phyloP scores from a whole-genome alignment of 2,888 invertebrate genomes.

The Parasteatoda lunata region DNA sequence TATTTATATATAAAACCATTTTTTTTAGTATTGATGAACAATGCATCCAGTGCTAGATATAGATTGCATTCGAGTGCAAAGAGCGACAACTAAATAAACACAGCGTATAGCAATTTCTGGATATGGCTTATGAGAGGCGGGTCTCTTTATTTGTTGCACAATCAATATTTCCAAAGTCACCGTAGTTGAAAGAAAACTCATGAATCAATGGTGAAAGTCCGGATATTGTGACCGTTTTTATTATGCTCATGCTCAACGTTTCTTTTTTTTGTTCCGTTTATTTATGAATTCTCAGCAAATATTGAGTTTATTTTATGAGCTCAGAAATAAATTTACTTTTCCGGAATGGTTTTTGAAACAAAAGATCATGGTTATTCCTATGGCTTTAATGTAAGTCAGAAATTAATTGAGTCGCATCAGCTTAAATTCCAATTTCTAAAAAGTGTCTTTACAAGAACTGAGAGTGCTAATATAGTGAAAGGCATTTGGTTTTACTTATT shows the following conservation, averaged over 20 bases:
- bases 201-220: conserved; percentile 30
- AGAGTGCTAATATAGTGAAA: too few relatives aligned
- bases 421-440: too few relatives aligned
- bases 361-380: too few relatives aligned
- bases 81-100: conserved; percentile 43
- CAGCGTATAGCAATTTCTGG: neutral
- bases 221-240: conserved; percentile 33
- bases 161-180: conserved; percentile 45
- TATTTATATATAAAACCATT: neutral
- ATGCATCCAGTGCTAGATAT: neutral
- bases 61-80: conserved; percentile 16
- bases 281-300: neutral
- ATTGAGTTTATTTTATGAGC: conserved; percentile 2
- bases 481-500: too few relatives aligned
- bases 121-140: conserved; percentile 8
- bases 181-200: conserved; percentile 17
- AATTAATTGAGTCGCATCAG: too few relatives aligned
- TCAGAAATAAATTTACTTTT: neutral
- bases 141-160: neutral
- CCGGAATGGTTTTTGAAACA: too few relatives aligned
- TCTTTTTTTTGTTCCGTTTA: neutral
- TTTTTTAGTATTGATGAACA: neutral
- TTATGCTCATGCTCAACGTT: neutral
- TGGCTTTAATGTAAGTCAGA: too few relatives aligned
- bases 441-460: too few relatives aligned